Evolutionary conservation across 2,113 vertebrate genomes (phyloP).

Genomic region (Garra rufa): DNA sequence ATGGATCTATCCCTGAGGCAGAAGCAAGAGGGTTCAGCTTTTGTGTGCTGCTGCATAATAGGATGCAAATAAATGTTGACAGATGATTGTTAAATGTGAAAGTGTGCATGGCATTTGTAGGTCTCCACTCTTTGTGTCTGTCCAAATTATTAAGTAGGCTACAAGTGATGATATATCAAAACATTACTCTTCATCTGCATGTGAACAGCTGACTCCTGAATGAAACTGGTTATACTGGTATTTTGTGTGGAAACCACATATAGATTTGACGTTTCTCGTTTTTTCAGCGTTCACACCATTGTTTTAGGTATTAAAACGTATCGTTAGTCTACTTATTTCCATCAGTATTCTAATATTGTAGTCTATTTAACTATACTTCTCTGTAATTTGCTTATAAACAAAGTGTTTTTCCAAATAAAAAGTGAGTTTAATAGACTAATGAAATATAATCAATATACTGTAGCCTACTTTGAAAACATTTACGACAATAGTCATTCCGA

Average conservation of each 20-base stretch:
- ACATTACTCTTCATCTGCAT: background rate
- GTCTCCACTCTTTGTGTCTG: background rate
- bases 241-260: background rate
- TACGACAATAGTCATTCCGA: background rate
- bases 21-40: background rate
- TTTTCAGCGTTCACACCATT: background rate
- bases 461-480: background rate
- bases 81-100: background rate
- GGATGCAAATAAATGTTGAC: slow-evolving; percentile 1
- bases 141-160: background rate
- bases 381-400: background rate
- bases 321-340: background rate
- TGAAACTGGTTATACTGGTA: background rate
- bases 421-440: background rate
- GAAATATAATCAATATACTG: background rate
- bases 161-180: background rate
- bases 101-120: slow-evolving; percentile 10
- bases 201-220: too few relatives aligned
- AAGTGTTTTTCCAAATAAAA: background rate
- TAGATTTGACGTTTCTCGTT: background rate
- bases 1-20: background rate
- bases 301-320: background rate
- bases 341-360: background rate
- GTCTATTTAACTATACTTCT: background rate
- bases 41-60: background rate